phyloP scores from a whole-genome alignment of 1,140 invertebrate species.

The Drosophila biarmipes region DNA sequence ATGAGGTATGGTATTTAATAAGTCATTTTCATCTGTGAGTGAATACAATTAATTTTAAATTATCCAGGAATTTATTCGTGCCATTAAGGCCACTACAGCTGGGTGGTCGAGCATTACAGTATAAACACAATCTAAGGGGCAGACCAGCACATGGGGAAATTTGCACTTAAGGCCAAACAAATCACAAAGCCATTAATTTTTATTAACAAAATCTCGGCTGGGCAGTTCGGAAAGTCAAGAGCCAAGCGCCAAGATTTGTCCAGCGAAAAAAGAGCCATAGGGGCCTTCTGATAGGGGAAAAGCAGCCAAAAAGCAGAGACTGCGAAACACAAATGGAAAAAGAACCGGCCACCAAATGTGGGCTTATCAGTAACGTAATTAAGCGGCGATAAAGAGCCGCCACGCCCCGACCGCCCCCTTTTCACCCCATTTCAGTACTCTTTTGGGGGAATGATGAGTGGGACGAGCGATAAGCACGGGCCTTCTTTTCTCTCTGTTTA shows the following conservation, averaged over 20 bases:
- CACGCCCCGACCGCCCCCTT: conserved; percentile 36
- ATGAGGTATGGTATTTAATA: neutral
- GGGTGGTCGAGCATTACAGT: conserved; percentile 40
- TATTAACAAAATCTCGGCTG: conserved; percentile 77
- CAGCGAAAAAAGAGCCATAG: conserved; percentile 24
- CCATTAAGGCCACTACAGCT: conserved; percentile 1
- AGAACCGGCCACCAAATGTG: conserved; percentile 49
- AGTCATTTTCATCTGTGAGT: too few species aligned
- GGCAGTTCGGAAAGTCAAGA: conserved; percentile 48
- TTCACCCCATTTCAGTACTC: conserved; percentile 2
- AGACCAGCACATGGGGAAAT: conserved; percentile 47
- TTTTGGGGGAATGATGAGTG: conserved; percentile 4
- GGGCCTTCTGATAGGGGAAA: conserved; percentile 52
- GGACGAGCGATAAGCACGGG: conserved; percentile 54
- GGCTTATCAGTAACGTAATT: conserved; percentile 81
- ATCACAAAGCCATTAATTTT: conserved; percentile 80
- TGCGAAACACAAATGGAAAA: conserved; percentile 31
- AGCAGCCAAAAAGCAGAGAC: conserved; percentile 28
- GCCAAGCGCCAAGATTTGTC: conserved; percentile 39
- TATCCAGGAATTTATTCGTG: neutral
- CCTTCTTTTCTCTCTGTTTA: conserved; percentile 44
- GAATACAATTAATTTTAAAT: too few species aligned
- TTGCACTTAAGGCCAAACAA: conserved; percentile 68
- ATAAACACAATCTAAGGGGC: conserved; percentile 43
- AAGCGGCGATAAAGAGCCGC: conserved; percentile 69